Conservation (phyloP, 92 coral and sea anemone genomes). For the Porites rus region DNA sequence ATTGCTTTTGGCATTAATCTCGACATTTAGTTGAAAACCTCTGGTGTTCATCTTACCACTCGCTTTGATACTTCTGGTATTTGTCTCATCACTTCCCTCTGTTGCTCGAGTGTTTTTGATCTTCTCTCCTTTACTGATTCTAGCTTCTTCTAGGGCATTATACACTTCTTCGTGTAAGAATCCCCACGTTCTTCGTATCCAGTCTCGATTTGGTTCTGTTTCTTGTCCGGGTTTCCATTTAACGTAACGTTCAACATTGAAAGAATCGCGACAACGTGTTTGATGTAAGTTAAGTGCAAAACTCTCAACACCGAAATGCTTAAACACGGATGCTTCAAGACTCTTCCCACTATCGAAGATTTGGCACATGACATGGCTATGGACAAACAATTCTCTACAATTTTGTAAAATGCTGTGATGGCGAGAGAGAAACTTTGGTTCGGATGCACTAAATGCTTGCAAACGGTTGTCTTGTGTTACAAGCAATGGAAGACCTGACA, state of each 20-base stretch:
- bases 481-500: constrained; percentile 84
- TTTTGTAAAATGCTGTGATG: constrained; percentile 60
- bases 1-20: background rate
- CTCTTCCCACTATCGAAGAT: background rate
- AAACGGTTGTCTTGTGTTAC: constrained; percentile 77
- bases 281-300: constrained; percentile 61
- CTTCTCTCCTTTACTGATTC: background rate
- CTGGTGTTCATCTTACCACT: background rate
- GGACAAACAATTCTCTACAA: constrained; percentile 70
- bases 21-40: background rate
- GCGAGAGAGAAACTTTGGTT: constrained; percentile 64
- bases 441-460: constrained; percentile 26
- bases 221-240: constrained; percentile 40
- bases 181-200: constrained; percentile 62
- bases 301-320: constrained; percentile 48
- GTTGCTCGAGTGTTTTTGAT: background rate
- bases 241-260: constrained; percentile 6
- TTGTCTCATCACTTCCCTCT: background rate
- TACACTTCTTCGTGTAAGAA: constrained; percentile 18
- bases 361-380: background rate
- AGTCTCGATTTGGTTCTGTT: background rate
- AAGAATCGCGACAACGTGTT: background rate
- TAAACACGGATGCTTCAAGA: constrained; percentile 30
- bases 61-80: no score
- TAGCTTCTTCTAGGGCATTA: background rate